Conservation (phyloP, 2,113 vertebrate genomes). For the Carassius auratus region DNA sequence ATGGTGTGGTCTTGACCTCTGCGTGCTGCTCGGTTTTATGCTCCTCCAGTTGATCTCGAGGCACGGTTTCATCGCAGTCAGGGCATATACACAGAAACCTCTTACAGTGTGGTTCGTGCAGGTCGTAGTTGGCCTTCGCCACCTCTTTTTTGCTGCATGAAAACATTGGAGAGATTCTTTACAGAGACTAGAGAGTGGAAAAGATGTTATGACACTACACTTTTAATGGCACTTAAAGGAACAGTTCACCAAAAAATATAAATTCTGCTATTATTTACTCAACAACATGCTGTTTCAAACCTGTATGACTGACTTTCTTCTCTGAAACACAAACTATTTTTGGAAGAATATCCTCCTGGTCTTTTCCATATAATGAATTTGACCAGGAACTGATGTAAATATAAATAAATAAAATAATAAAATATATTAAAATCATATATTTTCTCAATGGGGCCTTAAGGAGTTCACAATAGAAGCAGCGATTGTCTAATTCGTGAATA, state of each 20-base stretch:
- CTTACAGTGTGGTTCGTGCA: slow-evolving; percentile 80
- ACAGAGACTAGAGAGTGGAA: not conserved
- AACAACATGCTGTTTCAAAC: too few species aligned
- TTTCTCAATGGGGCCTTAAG: too few species aligned
- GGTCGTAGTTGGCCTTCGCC: slow-evolving; percentile 71
- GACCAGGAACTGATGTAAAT: too few species aligned
- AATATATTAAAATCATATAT: too few species aligned
- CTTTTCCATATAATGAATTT: too few species aligned
- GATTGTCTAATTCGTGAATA: not conserved
- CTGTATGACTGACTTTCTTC: too few species aligned
- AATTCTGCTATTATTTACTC: too few species aligned
- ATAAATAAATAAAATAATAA: too few species aligned
- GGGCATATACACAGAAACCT: slow-evolving; percentile 77
- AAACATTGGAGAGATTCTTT: not conserved
- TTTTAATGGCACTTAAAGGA: too few species aligned
- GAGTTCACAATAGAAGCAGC: not conserved
- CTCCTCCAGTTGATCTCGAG: slow-evolving; percentile 64
- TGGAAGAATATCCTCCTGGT: too few species aligned
- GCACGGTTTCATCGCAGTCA: slow-evolving; percentile 72
- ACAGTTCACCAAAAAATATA: too few species aligned
- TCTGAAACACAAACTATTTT: too few species aligned
- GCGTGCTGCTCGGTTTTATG: slow-evolving; percentile 73
- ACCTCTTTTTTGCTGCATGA: slow-evolving; percentile 75
- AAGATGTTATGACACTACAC: not conserved
- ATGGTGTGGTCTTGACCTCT: slow-evolving; percentile 63